These are phyloP conservation scores for Drosophila gaucha DNA, from an alignment of 2,888 invertebrate species.

Conservation along the genomic window DNA sequence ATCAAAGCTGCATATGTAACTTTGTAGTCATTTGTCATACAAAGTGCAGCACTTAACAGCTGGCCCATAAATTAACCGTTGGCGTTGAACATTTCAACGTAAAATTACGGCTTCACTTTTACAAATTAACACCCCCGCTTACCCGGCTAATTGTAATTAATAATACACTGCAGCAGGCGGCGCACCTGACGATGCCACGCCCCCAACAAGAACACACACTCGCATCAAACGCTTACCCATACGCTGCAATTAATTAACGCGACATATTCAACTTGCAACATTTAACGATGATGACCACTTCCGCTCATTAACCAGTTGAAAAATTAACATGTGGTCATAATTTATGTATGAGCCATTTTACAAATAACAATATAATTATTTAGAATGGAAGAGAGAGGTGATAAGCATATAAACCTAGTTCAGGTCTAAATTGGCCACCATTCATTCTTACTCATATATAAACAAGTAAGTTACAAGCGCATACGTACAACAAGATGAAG, in stretches of 20 bases:
- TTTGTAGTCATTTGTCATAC: conserved; percentile 68
- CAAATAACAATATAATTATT: conserved; percentile 28
- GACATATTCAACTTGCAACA: conserved; percentile 61
- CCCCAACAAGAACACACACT: conserved; percentile 16
- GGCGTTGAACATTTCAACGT: conserved; percentile 56
- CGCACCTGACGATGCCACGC: conserved; percentile 59
- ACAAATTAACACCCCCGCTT: conserved; percentile 65
- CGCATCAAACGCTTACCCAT: conserved; percentile 9
- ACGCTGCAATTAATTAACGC: conserved; percentile 52
- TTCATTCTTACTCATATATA: not conserved
- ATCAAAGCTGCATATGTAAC: conserved; percentile 61
- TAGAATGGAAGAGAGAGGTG: conserved; percentile 6
- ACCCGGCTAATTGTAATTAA: conserved; percentile 70
- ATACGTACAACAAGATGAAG: no score
- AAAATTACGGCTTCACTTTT: conserved; percentile 65
- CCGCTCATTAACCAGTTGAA: conserved; percentile 77
- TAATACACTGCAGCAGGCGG: conserved; percentile 52
- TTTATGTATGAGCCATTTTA: conserved; percentile 49
- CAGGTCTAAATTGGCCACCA: not conserved
- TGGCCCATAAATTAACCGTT: conserved; percentile 68
- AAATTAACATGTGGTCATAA: conserved; percentile 69
- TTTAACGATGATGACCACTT: conserved; percentile 69
- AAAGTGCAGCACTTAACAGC: conserved; percentile 71
- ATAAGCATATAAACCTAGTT: not conserved
- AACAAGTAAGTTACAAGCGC: not conserved